These are phyloP conservation scores for Chloroceryle amazona DNA, from an alignment of 2,797 vertebrate genomes.

Conservation along the genomic window DNA sequence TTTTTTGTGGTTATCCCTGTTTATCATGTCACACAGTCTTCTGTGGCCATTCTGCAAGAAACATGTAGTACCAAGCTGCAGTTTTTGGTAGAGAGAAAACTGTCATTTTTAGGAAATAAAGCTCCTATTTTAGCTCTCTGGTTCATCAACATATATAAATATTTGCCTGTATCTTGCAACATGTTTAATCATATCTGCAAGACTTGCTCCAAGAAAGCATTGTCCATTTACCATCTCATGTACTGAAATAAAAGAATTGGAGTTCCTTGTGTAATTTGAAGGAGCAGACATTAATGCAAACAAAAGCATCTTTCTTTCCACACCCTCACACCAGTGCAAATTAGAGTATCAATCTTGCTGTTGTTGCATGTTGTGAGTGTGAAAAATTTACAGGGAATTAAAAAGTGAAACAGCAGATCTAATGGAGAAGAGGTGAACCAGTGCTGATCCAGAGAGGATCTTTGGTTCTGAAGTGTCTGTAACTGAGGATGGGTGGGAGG, in stretches of 20 bases:
- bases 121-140: not conserved
- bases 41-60: not conserved
- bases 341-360: not conserved
- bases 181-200: too few relatives aligned
- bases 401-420: not conserved
- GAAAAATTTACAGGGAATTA: not conserved
- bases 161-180: not conserved
- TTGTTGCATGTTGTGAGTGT: accelerated
- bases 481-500: not conserved
- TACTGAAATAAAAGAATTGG: not conserved
- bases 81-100: not conserved
- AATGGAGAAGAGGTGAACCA: not conserved
- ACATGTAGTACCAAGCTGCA: not conserved
- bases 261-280: not conserved
- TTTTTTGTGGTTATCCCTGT: not conserved
- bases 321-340: accelerated
- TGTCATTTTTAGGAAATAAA: not conserved
- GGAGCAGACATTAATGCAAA: not conserved
- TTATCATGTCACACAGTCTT: not conserved
- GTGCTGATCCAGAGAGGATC: not conserved
- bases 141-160: not conserved
- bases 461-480: not conserved
- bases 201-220: not conserved
- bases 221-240: not conserved
- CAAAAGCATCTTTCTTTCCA: not conserved